Conservation (phyloP, 2,888 invertebrate genomes). For the Diplolepis rosae region DNA sequence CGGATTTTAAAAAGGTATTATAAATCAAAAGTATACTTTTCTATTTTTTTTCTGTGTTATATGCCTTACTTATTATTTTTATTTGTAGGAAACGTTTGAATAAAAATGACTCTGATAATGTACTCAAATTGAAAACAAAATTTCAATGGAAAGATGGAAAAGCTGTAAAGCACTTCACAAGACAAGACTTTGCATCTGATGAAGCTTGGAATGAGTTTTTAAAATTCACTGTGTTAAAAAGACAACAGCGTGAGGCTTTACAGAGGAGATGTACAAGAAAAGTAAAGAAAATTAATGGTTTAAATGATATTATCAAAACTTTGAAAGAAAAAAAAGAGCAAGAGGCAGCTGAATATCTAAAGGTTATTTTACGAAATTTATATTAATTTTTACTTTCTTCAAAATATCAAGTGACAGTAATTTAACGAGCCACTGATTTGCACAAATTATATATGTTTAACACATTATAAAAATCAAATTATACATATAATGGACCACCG, state of each 20-base stretch:
- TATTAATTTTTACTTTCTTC: no score
- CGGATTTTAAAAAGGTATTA: not conserved
- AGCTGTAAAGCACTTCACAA: not conserved
- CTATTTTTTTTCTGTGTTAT: not conserved
- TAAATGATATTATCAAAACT: not conserved
- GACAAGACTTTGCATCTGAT: not conserved
- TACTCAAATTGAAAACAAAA: not conserved
- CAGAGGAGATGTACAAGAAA: not conserved
- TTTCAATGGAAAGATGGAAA: not conserved
- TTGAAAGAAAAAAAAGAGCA: not conserved
- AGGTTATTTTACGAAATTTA: not conserved
- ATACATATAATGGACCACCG: no score
- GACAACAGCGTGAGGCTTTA: not conserved
- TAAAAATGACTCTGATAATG: not conserved
- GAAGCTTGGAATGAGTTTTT: not conserved
- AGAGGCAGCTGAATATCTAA: not conserved
- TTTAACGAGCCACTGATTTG: no score
- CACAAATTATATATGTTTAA: no score
- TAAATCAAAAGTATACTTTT: no score
- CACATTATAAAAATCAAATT: no score
- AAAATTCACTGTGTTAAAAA: not conserved
- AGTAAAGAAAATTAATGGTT: not conserved
- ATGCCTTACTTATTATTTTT: not conserved
- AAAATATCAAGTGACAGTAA: no score
- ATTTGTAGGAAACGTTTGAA: not conserved